These are phyloP conservation scores for Nebria ingens DNA, from an alignment of 1,140 invertebrate species.

Conservation along the genomic window DNA sequence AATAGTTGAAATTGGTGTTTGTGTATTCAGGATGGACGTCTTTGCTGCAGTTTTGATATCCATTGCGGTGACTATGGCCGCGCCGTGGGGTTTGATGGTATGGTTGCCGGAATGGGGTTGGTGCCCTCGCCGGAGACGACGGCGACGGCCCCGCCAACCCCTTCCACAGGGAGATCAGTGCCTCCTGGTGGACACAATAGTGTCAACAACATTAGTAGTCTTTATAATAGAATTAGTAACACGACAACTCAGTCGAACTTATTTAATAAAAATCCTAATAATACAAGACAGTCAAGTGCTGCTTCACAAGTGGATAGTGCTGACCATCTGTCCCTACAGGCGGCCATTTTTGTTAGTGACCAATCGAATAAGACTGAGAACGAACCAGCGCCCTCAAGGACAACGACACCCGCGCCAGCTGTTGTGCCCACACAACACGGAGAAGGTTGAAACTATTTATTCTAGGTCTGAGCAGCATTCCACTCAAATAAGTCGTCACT, in stretches of 20 bases:
- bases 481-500: background rate
- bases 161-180: constrained; percentile 7
- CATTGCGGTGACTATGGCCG: constrained; percentile 40
- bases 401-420: constrained; percentile 15
- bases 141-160: constrained; percentile 1
- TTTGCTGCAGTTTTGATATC: constrained; percentile 52
- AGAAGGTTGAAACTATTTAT: background rate
- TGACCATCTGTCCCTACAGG: constrained; percentile 17
- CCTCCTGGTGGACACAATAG: constrained; percentile 1
- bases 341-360: too few species aligned
- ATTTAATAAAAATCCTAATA: constrained; percentile 3
- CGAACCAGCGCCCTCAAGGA: constrained; percentile 14
- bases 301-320: constrained; percentile 23
- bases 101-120: constrained; percentile 23
- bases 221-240: background rate
- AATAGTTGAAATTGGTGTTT: constrained; percentile 15
- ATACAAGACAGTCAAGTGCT: constrained; percentile 26
- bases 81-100: constrained; percentile 29
- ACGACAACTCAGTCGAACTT: background rate
- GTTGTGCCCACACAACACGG: background rate
- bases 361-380: constrained; percentile 23
- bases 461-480: constrained; percentile 3
- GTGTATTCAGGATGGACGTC: constrained; percentile 42
- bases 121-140: constrained; percentile 11
- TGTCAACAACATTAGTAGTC: background rate